Evolutionary conservation across 2,113 vertebrate species (phyloP).

Genomic region (Amblyornis subalaris): DNA sequence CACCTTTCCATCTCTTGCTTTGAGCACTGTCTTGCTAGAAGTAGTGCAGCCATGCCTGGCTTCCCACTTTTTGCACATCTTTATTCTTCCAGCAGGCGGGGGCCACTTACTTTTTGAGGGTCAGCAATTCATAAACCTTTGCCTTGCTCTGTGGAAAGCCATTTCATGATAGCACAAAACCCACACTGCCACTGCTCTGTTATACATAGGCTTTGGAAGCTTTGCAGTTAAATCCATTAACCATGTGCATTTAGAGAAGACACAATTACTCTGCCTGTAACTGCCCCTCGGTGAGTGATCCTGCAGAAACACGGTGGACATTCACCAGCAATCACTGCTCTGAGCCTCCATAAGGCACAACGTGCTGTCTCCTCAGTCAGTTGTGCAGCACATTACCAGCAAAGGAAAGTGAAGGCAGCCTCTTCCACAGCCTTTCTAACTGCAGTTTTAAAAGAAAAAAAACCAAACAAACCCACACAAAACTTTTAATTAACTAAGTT

Average conservation of each 20-base stretch:
- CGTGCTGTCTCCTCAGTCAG: neutral
- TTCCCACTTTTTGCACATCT: neutral
- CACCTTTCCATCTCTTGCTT: neutral
- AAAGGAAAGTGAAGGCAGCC: neutral
- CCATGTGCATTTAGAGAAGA: neutral
- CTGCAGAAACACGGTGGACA: neutral
- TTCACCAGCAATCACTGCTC: neutral
- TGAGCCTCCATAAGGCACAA: neutral
- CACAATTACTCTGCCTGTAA: neutral
- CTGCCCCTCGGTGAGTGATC: neutral
- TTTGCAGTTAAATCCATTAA: neutral
- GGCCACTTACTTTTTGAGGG: neutral
- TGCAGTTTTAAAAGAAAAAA: neutral
- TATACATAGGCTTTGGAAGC: neutral
- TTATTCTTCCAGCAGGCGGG: neutral
- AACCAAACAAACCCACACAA: neutral
- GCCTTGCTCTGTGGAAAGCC: neutral
- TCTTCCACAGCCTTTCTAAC: neutral
- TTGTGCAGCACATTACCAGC: neutral
- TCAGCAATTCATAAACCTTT: neutral
- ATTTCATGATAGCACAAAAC: neutral
- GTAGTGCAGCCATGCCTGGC: neutral
- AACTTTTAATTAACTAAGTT: neutral
- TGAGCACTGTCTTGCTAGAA: neutral
- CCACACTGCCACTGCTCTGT: neutral